These are phyloP conservation scores for Graphium colonna DNA, from an alignment of 2,888 invertebrate species.

Conservation along the genomic window DNA sequence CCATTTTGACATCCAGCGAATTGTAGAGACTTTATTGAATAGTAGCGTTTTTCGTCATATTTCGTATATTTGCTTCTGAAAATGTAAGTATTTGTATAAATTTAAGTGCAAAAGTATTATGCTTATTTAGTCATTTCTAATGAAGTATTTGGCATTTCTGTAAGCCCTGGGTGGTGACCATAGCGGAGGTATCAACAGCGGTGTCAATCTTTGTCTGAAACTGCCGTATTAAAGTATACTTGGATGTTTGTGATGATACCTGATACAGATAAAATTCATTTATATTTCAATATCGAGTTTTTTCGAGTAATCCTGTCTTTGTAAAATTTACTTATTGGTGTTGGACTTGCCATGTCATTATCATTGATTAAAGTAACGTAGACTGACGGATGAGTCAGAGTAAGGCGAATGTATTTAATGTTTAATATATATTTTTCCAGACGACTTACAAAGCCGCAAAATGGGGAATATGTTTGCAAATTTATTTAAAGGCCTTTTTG, in stretches of 20 bases:
- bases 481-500: conserved; percentile 99
- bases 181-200: conserved; percentile 74
- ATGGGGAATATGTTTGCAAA: conserved; percentile 99
- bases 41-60: conserved; percentile 83
- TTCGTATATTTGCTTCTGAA: conserved; percentile 75
- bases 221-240: conserved; percentile 30
- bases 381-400: conserved; percentile 70
- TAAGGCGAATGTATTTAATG: conserved; percentile 39
- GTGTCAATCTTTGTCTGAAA: conserved; percentile 66
- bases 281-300: background rate
- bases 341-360: conserved; percentile 76
- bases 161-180: conserved; percentile 75
- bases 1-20: conserved; percentile 90
- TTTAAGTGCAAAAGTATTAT: conserved; percentile 11
- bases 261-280: background rate
- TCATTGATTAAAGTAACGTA: conserved; percentile 73
- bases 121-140: background rate
- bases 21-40: conserved; percentile 85
- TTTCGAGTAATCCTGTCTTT: too few relatives aligned
- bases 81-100: conserved; percentile 65
- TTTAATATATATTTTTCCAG: conserved; percentile 62
- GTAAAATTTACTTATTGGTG: conserved; percentile 37
- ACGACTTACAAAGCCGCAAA: conserved; percentile 78
- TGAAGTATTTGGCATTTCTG: conserved; percentile 16
- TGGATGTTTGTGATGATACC: background rate